These are phyloP conservation scores for Mesocentrotus franciscanus DNA, from an alignment of 53 echinoderm and acorn worm species.

Conservation along the genomic window DNA sequence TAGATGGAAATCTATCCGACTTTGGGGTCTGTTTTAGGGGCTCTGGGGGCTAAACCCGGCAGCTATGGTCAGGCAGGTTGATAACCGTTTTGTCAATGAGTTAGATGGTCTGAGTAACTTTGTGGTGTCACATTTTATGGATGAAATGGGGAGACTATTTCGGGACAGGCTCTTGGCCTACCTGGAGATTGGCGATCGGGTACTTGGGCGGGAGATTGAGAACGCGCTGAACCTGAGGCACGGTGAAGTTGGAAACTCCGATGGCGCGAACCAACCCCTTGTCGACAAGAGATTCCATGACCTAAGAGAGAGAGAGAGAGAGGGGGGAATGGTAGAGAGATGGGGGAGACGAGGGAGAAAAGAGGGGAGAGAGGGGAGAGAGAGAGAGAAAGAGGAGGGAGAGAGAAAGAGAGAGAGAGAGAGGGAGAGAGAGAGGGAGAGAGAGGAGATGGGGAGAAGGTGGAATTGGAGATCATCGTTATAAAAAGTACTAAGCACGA, in stretches of 20 bases:
- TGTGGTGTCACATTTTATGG: too few relatives aligned
- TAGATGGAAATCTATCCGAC: too few relatives aligned
- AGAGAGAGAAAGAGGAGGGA: not conserved
- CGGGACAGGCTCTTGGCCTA: slow-evolving; percentile 30
- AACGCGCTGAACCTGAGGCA: slow-evolving; percentile 63
- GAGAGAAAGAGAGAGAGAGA: not conserved
- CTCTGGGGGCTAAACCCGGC: too few relatives aligned
- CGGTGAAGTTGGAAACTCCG: slow-evolving; percentile 82
- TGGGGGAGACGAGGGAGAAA: not conserved
- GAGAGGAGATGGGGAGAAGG: not conserved
- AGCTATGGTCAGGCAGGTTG: too few relatives aligned
- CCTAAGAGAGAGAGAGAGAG: slow-evolving; percentile 57
- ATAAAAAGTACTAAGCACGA: too few relatives aligned
- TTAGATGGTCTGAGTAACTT: too few relatives aligned
- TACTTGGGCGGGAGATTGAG: slow-evolving; percentile 71
- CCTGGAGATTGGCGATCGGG: slow-evolving; percentile 77
- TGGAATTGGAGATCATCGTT: not conserved
- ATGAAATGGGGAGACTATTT: too few relatives aligned
- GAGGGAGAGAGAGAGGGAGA: not conserved
- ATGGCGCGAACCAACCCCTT: slow-evolving; percentile 78
- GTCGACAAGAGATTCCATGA: slow-evolving; percentile 81
- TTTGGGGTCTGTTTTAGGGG: too few relatives aligned
- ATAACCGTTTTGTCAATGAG: too few relatives aligned
- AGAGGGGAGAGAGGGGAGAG: not conserved
- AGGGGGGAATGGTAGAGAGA: not conserved